These are phyloP conservation scores for Reinhardtius hippoglossoides DNA, from an alignment of 2,113 vertebrate species.

Conservation along the genomic window DNA sequence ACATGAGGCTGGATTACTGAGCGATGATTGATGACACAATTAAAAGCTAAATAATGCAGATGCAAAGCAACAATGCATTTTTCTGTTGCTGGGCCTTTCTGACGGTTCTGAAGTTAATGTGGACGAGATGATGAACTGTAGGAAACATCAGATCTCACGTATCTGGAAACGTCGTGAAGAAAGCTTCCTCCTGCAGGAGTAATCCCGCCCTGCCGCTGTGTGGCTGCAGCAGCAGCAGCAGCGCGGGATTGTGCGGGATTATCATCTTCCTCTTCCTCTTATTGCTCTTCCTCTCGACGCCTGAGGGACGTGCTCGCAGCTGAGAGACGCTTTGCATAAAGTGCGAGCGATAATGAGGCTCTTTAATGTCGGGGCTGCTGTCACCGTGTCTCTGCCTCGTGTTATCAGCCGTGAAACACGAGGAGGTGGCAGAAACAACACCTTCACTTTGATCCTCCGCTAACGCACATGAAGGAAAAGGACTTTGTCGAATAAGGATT, in stretches of 20 bases:
- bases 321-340: constrained; percentile 64
- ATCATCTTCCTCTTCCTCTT: constrained; percentile 22
- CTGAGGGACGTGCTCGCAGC: constrained; percentile 32
- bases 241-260: constrained; percentile 47
- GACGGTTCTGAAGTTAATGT: no score
- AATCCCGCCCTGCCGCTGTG: constrained; percentile 21
- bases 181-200: constrained; percentile 38
- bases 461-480: neutral
- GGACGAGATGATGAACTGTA: neutral
- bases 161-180: neutral
- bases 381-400: neutral
- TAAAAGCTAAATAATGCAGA: constrained; percentile 34
- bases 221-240: neutral
- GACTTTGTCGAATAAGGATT: neutral
- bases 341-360: constrained; percentile 22
- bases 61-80: neutral
- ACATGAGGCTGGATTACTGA: constrained; percentile 19
- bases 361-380: constrained; percentile 23
- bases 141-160: neutral
- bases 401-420: constrained; percentile 6
- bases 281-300: constrained; percentile 2
- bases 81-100: no score
- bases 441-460: constrained; percentile 6
- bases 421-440: neutral
- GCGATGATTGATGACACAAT: constrained; percentile 27